Evolutionary conservation across 2,888 invertebrate species (phyloP).

Genomic region (Aphodius granarius): DNA sequence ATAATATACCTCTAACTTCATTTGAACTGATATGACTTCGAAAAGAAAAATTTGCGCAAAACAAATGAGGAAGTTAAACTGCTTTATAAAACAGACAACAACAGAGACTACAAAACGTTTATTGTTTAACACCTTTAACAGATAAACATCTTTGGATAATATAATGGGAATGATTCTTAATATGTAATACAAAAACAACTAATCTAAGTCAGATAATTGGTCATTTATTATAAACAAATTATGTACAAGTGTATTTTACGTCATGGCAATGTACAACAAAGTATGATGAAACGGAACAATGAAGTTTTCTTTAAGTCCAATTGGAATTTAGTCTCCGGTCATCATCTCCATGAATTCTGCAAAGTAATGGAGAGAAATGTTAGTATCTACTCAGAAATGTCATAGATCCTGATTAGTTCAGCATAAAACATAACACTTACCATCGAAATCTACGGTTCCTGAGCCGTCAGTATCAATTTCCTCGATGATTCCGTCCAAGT

Average conservation of each 20-base stretch:
- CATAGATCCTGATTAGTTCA: background rate
- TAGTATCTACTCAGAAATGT: background rate
- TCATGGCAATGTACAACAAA: background rate
- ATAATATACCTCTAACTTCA: background rate
- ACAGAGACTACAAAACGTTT: background rate
- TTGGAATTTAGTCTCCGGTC: conserved; percentile 76
- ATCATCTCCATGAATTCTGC: conserved; percentile 95
- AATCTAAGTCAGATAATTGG: background rate
- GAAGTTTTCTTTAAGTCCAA: conserved; percentile 2
- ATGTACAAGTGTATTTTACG: conserved; percentile 9
- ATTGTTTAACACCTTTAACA: background rate
- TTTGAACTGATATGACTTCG: background rate
- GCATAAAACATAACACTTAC: conserved; percentile 55
- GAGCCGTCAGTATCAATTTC: conserved; percentile 98
- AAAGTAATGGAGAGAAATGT: conserved; percentile 43
- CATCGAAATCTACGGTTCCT: conserved; percentile 98
- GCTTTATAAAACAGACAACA: background rate
- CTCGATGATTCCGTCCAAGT: conserved; percentile 95
- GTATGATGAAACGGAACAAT: conserved; percentile 8
- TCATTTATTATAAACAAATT: background rate
- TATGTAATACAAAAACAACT: background rate
- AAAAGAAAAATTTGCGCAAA: background rate
- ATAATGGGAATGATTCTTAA: background rate
- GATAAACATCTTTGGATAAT: background rate
- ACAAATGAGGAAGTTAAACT: background rate